Percentiles rank a stretch among this genome's conserved stretches.
These are phyloP conservation scores for Aurelia sp. DNA, from an alignment of 30 jellyfish, hydroid and myxozoan species.

Conservation along the genomic window DNA sequence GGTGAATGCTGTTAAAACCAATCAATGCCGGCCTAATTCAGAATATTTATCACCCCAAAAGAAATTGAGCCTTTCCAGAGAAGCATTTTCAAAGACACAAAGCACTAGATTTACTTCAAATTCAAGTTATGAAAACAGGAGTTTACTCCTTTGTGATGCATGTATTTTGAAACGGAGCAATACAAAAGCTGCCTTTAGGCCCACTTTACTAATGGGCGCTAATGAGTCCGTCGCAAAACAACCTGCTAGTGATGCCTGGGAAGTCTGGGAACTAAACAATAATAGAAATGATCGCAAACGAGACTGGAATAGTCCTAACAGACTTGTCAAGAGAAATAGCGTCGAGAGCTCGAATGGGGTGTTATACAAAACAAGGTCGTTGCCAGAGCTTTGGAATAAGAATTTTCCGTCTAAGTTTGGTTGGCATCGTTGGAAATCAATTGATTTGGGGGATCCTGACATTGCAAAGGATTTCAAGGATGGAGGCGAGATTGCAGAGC, in stretches of 20 bases:
- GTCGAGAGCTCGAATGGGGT: not conserved
- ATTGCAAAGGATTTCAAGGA: not conserved
- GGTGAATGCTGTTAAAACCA: too few relatives aligned
- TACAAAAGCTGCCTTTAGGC: too few relatives aligned
- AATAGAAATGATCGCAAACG: constrained; percentile 18
- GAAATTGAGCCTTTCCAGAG: too few relatives aligned
- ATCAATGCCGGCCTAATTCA: too few relatives aligned
- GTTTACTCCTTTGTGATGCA: too few relatives aligned
- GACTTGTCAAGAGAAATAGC: not conserved
- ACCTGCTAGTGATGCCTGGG: constrained; percentile 35
- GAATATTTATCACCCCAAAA: too few relatives aligned
- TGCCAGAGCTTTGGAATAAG: not conserved
- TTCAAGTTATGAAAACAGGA: too few relatives aligned
- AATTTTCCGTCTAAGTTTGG: not conserved
- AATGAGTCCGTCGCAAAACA: constrained; percentile 7
- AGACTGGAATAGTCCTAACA: constrained; percentile 59
- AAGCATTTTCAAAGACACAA: too few relatives aligned
- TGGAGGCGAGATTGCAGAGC: not conserved
- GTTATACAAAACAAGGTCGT: constrained; percentile 5
- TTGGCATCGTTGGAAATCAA: not conserved
- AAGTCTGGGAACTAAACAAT: constrained; percentile 59
- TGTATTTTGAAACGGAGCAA: too few relatives aligned
- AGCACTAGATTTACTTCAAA: too few relatives aligned
- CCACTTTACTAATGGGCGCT: constrained; percentile 28
- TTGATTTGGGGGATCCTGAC: not conserved